Conservation (phyloP, 1,140 invertebrate genomes). For the Trichonephila inaurata region DNA sequence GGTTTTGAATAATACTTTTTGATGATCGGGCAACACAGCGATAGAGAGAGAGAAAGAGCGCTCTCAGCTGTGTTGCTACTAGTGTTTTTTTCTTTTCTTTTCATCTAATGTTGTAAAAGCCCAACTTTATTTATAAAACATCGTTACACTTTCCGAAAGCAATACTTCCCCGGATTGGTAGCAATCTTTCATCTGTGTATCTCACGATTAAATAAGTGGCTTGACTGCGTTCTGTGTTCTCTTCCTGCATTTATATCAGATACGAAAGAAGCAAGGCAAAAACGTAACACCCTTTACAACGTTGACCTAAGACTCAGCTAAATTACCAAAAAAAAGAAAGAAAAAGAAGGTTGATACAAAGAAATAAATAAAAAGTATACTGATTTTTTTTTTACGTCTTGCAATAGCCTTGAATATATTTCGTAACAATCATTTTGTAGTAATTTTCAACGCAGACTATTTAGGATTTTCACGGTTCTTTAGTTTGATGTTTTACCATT, state of each 20-base stretch:
- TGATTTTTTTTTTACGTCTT: not conserved
- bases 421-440: slow-evolving; percentile 7
- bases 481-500: not conserved
- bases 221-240: not conserved
- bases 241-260: not conserved
- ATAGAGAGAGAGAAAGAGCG: too few species aligned
- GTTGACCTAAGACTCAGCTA: slow-evolving; percentile 8
- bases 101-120: too few species aligned
- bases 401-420: not conserved
- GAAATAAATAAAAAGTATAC: not conserved
- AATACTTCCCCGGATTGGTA: not conserved
- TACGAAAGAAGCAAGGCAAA: not conserved
- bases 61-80: too few species aligned
- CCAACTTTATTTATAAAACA: not conserved
- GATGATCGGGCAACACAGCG: too few species aligned
- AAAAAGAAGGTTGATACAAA: not conserved
- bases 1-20: too few species aligned
- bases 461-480: slow-evolving; percentile 1
- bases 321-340: slow-evolving; percentile 12
- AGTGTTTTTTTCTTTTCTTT: too few species aligned
- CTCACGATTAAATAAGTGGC: not conserved
- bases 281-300: slow-evolving; percentile 11
- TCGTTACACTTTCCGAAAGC: not conserved
- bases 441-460: not conserved
- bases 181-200: not conserved